These are phyloP conservation scores for Notoglanidium macrostoma DNA, from an alignment of 2,797 vertebrate genomes.

Conservation along the genomic window DNA sequence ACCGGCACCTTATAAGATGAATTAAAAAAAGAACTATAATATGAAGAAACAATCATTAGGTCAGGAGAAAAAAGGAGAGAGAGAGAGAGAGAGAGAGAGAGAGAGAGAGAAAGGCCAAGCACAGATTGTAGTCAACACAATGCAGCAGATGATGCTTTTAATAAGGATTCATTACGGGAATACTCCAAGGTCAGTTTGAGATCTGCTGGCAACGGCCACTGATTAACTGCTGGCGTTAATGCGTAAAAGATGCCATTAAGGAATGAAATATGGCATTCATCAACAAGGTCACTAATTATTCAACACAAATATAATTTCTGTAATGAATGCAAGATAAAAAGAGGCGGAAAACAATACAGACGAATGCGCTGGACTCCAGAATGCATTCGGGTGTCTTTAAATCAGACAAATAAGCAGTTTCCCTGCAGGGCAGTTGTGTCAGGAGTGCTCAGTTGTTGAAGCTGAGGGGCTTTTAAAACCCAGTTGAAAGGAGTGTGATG, in stretches of 20 bases:
- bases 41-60: conserved; percentile 75
- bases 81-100: conserved; percentile 71
- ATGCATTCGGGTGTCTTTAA: background rate
- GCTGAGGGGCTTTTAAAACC: conserved; percentile 17
- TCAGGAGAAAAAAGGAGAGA: conserved; percentile 66
- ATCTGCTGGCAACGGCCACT: conserved; percentile 85
- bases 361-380: background rate
- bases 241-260: conserved; percentile 88
- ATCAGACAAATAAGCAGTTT: conserved; percentile 31
- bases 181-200: conserved; percentile 87
- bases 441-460: background rate
- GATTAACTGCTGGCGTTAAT: conserved; percentile 94
- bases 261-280: conserved; percentile 76
- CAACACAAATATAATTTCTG: conserved; percentile 74
- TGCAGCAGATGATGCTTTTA: conserved; percentile 87
- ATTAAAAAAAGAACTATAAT: background rate
- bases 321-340: conserved; percentile 23
- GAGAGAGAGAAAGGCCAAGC: conserved; percentile 73
- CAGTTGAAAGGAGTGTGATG: conserved; percentile 31
- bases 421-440: conserved; percentile 14
- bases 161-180: conserved; percentile 89
- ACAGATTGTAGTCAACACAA: conserved; percentile 48
- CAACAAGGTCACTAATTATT: conserved; percentile 76
- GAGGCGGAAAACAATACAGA: background rate
- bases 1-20: background rate